These are phyloP conservation scores for Phasianus colchicus DNA, from an alignment of 2,113 vertebrate genomes.

Conservation along the genomic window DNA sequence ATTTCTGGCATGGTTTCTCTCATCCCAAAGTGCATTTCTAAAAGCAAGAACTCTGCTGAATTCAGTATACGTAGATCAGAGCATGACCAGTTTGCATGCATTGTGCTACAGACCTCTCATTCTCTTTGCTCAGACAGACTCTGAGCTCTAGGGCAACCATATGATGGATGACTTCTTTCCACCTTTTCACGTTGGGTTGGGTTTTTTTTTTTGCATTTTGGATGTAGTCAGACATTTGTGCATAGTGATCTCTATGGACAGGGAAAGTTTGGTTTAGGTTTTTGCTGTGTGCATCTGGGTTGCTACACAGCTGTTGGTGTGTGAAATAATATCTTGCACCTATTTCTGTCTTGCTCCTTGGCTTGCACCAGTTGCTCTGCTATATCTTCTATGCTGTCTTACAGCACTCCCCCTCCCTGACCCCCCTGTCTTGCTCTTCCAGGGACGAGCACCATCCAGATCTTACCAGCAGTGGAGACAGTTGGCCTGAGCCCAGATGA, in stretches of 20 bases:
- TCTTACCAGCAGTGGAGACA: constrained; percentile 37
- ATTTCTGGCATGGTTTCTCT: background rate
- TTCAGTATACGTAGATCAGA: background rate
- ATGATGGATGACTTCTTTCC: background rate
- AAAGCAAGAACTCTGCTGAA: background rate
- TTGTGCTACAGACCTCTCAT: background rate
- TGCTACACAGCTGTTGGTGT: background rate
- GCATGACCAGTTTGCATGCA: background rate
- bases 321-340: background rate
- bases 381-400: background rate
- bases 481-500: background rate
- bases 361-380: background rate
- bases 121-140: background rate
- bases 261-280: background rate
- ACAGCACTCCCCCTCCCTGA: background rate
- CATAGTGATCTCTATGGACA: background rate
- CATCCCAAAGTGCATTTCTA: background rate
- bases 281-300: background rate
- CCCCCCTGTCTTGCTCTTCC: background rate
- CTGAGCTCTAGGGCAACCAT: background rate
- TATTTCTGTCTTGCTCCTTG: background rate
- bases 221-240: background rate
- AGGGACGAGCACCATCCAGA: constrained; percentile 36
- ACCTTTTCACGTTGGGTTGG: too few species aligned
- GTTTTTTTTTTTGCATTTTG: background rate